Evolutionary conservation across 2,797 vertebrate genomes (phyloP), one percentile per base, ranked within the genome.

Genomic region (Sebastes alutus): DNA sequence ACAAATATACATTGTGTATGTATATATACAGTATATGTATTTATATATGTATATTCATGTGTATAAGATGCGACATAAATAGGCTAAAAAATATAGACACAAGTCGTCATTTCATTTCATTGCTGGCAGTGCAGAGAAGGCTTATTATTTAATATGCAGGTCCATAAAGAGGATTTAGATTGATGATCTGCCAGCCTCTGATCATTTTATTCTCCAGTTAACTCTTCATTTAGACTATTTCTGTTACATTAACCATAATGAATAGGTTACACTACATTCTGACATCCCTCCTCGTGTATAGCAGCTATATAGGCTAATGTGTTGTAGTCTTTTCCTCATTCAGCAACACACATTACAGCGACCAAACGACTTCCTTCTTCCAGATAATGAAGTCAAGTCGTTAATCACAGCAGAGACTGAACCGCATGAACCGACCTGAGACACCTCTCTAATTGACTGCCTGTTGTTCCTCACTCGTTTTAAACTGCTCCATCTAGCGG

Each of bases 401-500:
- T 88, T 83, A 78, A 89, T 89, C 85, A 76, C 69, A 14, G 67
- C 75, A 13, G 67, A 1, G 69, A 1, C 27, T 20, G 83, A 61
- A 71, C 70, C 80, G 38, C 6, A 1, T 64, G 78, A 64, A 76
- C 75, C 66, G 72, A 80, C 70, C 78, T 80, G 81, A 33, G 81
- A 66, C 56, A 5, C 69, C 72, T 67, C 80, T 18, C 64, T 89
- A 86, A 87, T 87, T 86, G 78, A 66, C 86, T 64, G 80, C 61
- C 72, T 74, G 79, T 74, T 80, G 68, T 61, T 83, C 33, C 66
- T 22, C 73, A 49, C 16, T 27, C 71, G 25, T 49, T n/a, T 56
- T 16, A 52, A 77, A 70, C 66, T 46, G 87, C 93, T 23, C 93
- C 94, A 85, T 65, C 94, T 93, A 87, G 93, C 20, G 93, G 92